Percentiles rank a stretch among this genome's conserved stretches.
Conservation (phyloP, 2,888 invertebrate species). For the Conistra vaccinii region DNA sequence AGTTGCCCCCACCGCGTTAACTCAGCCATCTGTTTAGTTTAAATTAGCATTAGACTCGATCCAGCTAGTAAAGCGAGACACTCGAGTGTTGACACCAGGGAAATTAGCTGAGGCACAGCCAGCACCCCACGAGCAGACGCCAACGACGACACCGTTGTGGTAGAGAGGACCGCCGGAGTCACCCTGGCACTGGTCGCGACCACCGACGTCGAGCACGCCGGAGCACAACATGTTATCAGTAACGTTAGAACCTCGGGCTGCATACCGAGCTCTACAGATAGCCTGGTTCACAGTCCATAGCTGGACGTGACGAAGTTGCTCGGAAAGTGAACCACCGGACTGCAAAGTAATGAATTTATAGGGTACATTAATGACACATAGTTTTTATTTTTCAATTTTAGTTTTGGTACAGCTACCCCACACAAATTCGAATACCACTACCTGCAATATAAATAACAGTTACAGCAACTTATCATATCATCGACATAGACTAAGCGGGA, state of each 20-base stretch:
- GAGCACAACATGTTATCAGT: conserved; percentile 76
- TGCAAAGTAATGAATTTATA: conserved; percentile 34
- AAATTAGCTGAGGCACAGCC: conserved; percentile 66
- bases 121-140: conserved; percentile 72
- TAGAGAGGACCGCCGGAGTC: conserved; percentile 75
- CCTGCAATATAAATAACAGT: too few species aligned
- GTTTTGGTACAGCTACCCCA: too few species aligned
- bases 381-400: too few species aligned
- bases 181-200: conserved; percentile 74
- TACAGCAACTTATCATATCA: too few species aligned
- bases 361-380: neutral
- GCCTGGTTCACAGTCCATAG: conserved; percentile 72
- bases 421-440: too few species aligned
- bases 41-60: conserved; percentile 61
- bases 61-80: conserved; percentile 69
- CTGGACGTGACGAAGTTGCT: conserved; percentile 72
- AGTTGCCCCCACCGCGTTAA: too few species aligned
- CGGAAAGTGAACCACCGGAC: conserved; percentile 64
- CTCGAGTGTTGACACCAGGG: conserved; percentile 74
- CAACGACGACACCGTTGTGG: conserved; percentile 71
- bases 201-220: conserved; percentile 73
- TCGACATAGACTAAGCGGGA: too few species aligned
- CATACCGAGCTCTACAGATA: conserved; percentile 69
- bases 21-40: conserved; percentile 13
- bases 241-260: conserved; percentile 44